phyloP scores from a whole-genome alignment of 2,113 vertebrate species.

The Steatornis caripensis region DNA sequence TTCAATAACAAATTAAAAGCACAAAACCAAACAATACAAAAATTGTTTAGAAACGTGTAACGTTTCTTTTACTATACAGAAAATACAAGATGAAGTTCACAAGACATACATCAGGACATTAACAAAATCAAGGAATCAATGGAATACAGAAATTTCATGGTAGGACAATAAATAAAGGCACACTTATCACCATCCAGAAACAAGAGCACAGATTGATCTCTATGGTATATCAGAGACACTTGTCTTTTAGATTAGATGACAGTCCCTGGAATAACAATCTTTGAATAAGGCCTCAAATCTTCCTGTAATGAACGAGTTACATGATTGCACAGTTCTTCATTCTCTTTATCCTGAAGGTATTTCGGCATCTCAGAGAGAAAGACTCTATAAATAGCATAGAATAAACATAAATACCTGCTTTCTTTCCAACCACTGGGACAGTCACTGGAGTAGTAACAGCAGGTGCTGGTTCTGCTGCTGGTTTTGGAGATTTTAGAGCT shows the following conservation, averaged over 20 bases:
- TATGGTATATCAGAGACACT: not conserved
- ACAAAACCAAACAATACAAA: not conserved
- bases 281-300: not conserved
- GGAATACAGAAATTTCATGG: not conserved
- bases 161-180: not conserved
- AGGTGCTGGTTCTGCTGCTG: slow-evolving; percentile 70
- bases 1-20: not conserved
- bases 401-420: slow-evolving; percentile 82
- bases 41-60: not conserved
- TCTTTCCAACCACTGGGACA: slow-evolving; percentile 86
- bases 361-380: not conserved
- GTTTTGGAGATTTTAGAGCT: slow-evolving; percentile 74
- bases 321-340: not conserved
- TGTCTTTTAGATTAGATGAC: not conserved
- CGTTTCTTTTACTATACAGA: not conserved
- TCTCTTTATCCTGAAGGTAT: not conserved
- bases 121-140: not conserved
- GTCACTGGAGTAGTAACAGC: slow-evolving; percentile 77
- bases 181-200: not conserved
- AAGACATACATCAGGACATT: not conserved
- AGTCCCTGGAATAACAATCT: not conserved
- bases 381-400: not conserved
- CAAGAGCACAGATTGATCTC: not conserved
- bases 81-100: not conserved
- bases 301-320: not conserved